phyloP scores from a whole-genome alignment of 1,140 invertebrate species.

The Philopotamus ludificatus region DNA sequence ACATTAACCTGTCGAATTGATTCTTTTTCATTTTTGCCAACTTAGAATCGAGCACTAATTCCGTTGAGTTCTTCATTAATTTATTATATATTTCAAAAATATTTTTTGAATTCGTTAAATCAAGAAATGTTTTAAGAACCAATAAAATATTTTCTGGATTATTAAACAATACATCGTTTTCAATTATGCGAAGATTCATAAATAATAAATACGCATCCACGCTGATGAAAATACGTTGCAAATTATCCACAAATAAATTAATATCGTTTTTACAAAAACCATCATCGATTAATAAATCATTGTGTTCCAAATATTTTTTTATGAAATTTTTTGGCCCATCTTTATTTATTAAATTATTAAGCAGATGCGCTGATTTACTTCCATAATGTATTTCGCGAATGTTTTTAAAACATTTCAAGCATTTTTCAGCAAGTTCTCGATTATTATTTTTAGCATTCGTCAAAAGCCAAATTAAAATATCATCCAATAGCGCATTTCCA shows the following conservation, averaged over 20 bases:
- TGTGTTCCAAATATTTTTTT: constrained; percentile 22
- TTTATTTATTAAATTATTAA: constrained; percentile 15
- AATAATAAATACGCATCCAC: constrained; percentile 5
- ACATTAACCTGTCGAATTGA: neutral
- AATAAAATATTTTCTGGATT: neutral
- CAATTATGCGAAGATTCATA: neutral
- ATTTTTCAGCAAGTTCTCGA: constrained; percentile 11
- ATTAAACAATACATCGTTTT: neutral
- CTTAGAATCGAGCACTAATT: neutral
- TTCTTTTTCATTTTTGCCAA: neutral
- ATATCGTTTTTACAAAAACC: too few relatives aligned
- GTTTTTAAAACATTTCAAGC: constrained; percentile 14
- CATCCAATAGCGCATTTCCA: constrained; percentile 15
- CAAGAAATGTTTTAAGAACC: neutral
- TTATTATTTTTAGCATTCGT: constrained; percentile 16
- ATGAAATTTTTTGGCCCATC: constrained; percentile 10
- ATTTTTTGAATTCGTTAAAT: neutral
- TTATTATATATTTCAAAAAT: neutral
- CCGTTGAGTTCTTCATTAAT: neutral
- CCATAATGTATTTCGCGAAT: constrained; percentile 1
- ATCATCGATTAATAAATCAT: neutral
- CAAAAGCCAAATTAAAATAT: constrained; percentile 33
- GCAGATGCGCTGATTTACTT: neutral
- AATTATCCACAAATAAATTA: neutral
- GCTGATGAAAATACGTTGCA: neutral